Base-by-base conservation (phyloP, 1,140 invertebrate genomes). In the Steinernema khuongi region DNA sequence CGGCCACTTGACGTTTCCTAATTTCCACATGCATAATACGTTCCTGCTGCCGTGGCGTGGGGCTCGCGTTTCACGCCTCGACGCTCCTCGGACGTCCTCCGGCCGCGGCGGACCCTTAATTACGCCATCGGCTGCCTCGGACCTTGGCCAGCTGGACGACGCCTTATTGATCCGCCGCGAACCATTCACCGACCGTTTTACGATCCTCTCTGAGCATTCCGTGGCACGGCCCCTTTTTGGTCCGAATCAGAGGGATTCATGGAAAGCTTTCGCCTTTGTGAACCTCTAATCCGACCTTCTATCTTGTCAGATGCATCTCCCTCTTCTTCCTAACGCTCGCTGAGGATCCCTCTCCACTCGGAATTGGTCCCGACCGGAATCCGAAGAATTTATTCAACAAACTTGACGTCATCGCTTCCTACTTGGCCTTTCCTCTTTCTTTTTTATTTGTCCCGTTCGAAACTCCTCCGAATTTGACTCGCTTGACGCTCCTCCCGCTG, bases 31-130 rank as follows among this genome's bases (percentile, higher is more conserved):
- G 50, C 50, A 60, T 60, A 60, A 60, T 60, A 26, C 50, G 26
- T 22, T 60, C 26, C 50, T 14, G 14, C 14, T 60, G 50, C 50
- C 50, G n/a, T n/a, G n/a, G n/a, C 50, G 50, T 22, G 50, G 26
- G 50, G 50, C 50, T 60, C 50, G 50, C 50, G 50, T 60, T 60
- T 60, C 50, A 60, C 50, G 50, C 50, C 14, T 60, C 50, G 50
- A 60, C 50, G 50, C 50, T 60, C 50, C 50, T 11, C 50, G 50
- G 50, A 11, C 50, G 50, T 26, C 50, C 50, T 11, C 50, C 14
- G 50, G 4, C 50, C 14, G 4, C 50, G 50, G 14, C 50, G 50
- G 50, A 60, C 50, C 50, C 50, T 60, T 60, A 60, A 60, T 60
- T 60, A 60, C 50, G 19, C 50, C 50, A 60, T 60, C 50, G 50